phyloP scores from a whole-genome alignment of 1,140 invertebrate species.

The Camponotus pennsylvanicus region DNA sequence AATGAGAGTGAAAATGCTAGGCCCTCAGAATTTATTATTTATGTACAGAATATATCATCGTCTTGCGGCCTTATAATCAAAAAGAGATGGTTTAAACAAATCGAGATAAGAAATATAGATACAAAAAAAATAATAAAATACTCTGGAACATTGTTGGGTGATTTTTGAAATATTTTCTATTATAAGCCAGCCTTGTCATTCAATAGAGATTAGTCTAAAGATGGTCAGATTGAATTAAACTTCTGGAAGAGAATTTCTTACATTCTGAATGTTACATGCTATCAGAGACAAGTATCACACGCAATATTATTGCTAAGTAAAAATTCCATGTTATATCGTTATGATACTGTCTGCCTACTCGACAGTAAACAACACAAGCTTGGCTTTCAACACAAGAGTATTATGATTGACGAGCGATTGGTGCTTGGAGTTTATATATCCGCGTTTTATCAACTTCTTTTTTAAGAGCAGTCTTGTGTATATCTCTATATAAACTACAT shows the following conservation, averaged over 20 bases:
- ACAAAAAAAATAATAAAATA: slow-evolving; percentile 48
- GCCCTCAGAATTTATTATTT: slow-evolving; percentile 66
- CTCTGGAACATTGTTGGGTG: slow-evolving; percentile 33
- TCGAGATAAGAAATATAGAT: background rate
- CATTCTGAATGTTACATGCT: slow-evolving; percentile 25
- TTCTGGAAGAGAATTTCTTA: slow-evolving; percentile 27
- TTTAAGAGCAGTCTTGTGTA: slow-evolving; percentile 49
- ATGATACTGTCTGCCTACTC: slow-evolving; percentile 58
- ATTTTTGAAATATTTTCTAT: slow-evolving; percentile 39
- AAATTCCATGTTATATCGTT: slow-evolving; percentile 62
- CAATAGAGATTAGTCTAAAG: slow-evolving; percentile 39
- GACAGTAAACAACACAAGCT: slow-evolving; percentile 53
- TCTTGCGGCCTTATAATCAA: slow-evolving; percentile 29
- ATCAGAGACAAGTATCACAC: slow-evolving; percentile 60
- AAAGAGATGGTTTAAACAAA: slow-evolving; percentile 44
- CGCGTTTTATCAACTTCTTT: slow-evolving; percentile 41
- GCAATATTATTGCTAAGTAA: slow-evolving; percentile 75
- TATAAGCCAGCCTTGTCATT: slow-evolving; percentile 10
- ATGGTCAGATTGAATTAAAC: background rate
- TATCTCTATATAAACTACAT: slow-evolving; percentile 51
- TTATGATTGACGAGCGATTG: slow-evolving; percentile 24
- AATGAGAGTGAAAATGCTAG: slow-evolving; percentile 55
- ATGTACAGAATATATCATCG: slow-evolving; percentile 41
- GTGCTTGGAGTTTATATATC: slow-evolving; percentile 26
- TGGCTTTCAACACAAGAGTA: slow-evolving; percentile 6